These are phyloP conservation scores for Mastomys coucha DNA, from an alignment of 2,113 vertebrate genomes.

Conservation along the genomic window DNA sequence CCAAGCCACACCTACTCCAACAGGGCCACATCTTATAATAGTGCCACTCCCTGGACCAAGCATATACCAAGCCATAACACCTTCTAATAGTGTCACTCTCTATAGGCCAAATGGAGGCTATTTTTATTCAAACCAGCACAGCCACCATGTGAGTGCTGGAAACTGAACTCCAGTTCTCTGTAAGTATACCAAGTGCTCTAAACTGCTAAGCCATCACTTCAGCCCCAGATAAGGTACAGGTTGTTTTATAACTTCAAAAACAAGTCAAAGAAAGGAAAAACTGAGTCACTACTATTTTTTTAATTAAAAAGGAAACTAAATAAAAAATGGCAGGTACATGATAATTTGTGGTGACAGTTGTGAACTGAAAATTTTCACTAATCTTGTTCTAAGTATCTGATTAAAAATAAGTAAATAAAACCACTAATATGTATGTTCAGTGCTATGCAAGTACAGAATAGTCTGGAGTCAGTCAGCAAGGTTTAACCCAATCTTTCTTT, in stretches of 20 bases:
- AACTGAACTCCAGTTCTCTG: not conserved
- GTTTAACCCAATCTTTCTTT: not conserved
- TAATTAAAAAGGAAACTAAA: not conserved
- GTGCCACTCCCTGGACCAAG: no score
- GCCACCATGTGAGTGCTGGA: no score
- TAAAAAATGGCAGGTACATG: slow-evolving; percentile 1
- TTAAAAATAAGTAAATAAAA: slow-evolving; percentile 18
- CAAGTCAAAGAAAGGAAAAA: not conserved
- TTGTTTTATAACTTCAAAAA: not conserved
- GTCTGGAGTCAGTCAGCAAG: not conserved
- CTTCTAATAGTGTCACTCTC: not conserved
- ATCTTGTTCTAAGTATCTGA: slow-evolving; percentile 3
- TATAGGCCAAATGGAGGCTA: not conserved
- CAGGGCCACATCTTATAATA: no score
- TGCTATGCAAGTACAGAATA: not conserved
- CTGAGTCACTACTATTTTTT: not conserved
- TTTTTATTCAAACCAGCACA: not conserved
- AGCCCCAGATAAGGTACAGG: not conserved
- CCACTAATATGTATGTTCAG: not conserved
- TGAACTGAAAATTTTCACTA: slow-evolving; percentile 27
- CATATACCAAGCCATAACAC: no score
- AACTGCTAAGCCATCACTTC: not conserved
- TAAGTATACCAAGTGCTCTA: not conserved
- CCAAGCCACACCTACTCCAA: no score
- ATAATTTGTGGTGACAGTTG: not conserved